These are phyloP conservation scores for Heliconius himera DNA, from an alignment of 1,140 invertebrate species.

Conservation along the genomic window DNA sequence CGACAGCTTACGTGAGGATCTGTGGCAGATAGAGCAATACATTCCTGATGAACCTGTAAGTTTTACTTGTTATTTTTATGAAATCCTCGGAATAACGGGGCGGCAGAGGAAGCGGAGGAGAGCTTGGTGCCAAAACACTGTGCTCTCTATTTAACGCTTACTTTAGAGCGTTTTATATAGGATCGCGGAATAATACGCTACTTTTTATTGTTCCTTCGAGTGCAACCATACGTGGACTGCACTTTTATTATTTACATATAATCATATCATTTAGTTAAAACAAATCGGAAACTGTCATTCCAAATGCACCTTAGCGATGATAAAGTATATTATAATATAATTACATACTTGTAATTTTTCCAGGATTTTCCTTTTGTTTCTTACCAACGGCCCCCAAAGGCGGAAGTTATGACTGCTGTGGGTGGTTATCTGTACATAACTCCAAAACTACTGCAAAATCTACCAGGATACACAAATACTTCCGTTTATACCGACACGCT, in stretches of 20 bases:
- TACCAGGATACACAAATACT: conserved; percentile 47
- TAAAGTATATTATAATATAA: neutral
- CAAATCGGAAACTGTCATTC: too few relatives aligned
- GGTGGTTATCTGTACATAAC: conserved; percentile 52
- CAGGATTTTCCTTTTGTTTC: conserved; percentile 68
- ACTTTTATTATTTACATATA: too few relatives aligned
- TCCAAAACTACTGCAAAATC: conserved; percentile 51
- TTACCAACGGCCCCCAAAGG: conserved; percentile 51
- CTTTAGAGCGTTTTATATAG: too few relatives aligned
- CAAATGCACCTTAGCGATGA: neutral
- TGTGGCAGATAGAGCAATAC: conserved; percentile 46
- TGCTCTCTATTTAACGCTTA: neutral
- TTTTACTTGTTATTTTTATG: neutral
- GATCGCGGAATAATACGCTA: too few relatives aligned
- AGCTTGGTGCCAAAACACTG: too few relatives aligned
- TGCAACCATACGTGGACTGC: too few relatives aligned
- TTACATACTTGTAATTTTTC: conserved; percentile 23
- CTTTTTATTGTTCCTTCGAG: too few relatives aligned
- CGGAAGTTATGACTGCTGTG: conserved; percentile 40
- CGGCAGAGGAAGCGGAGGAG: too few relatives aligned
- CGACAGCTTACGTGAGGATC: conserved; percentile 37
- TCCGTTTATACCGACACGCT: conserved; percentile 50
- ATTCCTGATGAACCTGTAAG: conserved; percentile 44
- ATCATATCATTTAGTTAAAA: too few relatives aligned
- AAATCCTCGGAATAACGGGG: neutral